Percentiles rank a stretch among this genome's conserved stretches.
Conservation (phyloP, 2,113 vertebrate species). For the Amphiprion percula region DNA sequence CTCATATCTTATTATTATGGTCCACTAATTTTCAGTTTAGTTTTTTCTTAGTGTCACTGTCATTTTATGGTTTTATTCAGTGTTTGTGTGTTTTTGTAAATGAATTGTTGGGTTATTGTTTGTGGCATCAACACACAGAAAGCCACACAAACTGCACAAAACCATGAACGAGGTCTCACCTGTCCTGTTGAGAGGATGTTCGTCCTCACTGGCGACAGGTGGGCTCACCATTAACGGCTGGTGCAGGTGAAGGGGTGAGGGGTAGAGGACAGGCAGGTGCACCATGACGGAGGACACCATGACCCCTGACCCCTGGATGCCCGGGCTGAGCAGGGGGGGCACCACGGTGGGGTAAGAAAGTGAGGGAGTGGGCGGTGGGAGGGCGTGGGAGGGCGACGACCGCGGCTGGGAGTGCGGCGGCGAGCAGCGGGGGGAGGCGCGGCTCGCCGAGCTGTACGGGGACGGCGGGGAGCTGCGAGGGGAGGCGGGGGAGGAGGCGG, state of each 20-base stretch:
- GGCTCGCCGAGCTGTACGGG: conserved; percentile 80
- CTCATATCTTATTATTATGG: too few relatives aligned
- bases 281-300: conserved; percentile 93
- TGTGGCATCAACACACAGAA: too few relatives aligned
- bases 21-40: too few relatives aligned
- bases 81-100: too few relatives aligned
- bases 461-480: conserved; percentile 71
- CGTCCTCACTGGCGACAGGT: conserved; percentile 83
- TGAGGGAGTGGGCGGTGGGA: conserved; percentile 77
- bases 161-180: conserved; percentile 75
- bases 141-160: too few relatives aligned
- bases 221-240: conserved; percentile 89
- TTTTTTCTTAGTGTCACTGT: too few relatives aligned
- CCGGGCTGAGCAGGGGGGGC: conserved; percentile 84
- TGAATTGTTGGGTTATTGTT: too few relatives aligned
- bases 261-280: conserved; percentile 91
- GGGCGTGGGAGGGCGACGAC: conserved; percentile 79
- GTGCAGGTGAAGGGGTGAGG: conserved; percentile 89
- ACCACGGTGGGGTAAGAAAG: conserved; percentile 88
- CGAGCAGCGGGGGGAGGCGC: conserved; percentile 82
- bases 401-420: conserved; percentile 76
- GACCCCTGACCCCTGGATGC: conserved; percentile 83
- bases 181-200: conserved; percentile 71
- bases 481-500: conserved; percentile 83
- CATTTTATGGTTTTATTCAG: too few relatives aligned